Evolutionary conservation across 1,140 invertebrate genomes (phyloP).

Genomic region (Aphis craccivora): DNA sequence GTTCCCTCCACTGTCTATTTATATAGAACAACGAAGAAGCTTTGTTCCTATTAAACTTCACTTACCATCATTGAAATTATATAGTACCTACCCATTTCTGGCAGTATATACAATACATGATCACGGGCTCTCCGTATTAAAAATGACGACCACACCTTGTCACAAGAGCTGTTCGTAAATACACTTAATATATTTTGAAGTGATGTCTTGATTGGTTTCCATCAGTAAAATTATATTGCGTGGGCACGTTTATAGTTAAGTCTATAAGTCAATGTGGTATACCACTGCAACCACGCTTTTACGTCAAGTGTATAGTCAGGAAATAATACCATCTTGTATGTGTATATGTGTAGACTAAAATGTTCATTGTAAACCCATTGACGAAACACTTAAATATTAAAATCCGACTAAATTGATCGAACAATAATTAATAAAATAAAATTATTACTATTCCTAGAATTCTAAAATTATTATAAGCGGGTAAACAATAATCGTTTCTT

Average conservation of each 20-base stretch:
- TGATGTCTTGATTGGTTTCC: conserved; percentile 10
- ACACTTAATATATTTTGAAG: background rate
- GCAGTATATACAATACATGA: background rate
- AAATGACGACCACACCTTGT: conserved; percentile 11
- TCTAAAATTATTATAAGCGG: background rate
- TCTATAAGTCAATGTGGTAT: background rate
- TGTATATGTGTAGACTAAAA: background rate
- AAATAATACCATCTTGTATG: background rate
- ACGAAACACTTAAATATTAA: background rate
- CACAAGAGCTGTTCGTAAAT: background rate
- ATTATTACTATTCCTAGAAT: background rate
- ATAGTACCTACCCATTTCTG: background rate
- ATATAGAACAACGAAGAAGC: background rate
- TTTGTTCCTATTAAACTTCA: background rate
- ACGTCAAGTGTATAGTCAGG: background rate
- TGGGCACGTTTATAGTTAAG: background rate
- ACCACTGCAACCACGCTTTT: background rate
- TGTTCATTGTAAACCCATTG: background rate
- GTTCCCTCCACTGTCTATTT: background rate
- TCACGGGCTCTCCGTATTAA: background rate
- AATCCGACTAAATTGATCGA: background rate
- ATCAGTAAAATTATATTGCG: background rate
- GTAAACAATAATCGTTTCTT: background rate
- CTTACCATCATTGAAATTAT: background rate
- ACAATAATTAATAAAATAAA: background rate